A percentile compares a stretch with the other conserved stretches of the same genome.
Conservation (phyloP, 2,888 invertebrate species). For the Parascotia fuliginaria region DNA sequence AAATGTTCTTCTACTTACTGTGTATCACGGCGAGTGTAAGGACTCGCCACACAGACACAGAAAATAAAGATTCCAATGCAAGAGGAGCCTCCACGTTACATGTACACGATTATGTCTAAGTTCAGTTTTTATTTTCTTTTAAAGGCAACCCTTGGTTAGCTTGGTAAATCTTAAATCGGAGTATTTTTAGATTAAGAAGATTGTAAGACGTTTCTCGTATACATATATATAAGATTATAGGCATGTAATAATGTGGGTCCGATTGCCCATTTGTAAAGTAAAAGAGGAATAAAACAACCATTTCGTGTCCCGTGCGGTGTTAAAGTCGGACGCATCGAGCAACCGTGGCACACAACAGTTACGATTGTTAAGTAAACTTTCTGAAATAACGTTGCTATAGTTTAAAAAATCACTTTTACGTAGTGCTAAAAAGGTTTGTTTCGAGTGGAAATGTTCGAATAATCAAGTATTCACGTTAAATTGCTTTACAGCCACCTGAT, state of each 20-base stretch:
- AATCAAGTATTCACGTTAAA: constrained; percentile 51
- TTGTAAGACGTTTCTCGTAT: constrained; percentile 27
- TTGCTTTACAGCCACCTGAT: constrained; percentile 52
- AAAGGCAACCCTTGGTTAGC: constrained; percentile 23
- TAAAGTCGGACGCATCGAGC: constrained; percentile 53
- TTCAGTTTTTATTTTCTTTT: constrained; percentile 31
- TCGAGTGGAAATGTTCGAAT: constrained; percentile 35
- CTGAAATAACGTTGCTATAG: constrained; percentile 33
- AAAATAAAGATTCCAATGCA: neutral
- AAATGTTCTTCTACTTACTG: neutral
- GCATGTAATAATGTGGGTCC: constrained; percentile 62
- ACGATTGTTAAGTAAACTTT: constrained; percentile 34
- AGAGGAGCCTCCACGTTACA: neutral
- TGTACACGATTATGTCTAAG: neutral
- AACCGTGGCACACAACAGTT: constrained; percentile 16
- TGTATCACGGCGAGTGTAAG: neutral
- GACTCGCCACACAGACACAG: neutral
- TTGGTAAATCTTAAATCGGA: constrained; percentile 33
- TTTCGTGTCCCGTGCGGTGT: constrained; percentile 51
- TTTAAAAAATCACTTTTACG: constrained; percentile 47
- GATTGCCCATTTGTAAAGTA: constrained; percentile 67
- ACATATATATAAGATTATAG: constrained; percentile 31
- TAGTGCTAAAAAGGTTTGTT: constrained; percentile 49
- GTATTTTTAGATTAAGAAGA: constrained; percentile 10
- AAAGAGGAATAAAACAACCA: constrained; percentile 58